phyloP scores from a whole-genome alignment of 2,797 vertebrate genomes.

The Valencia hispanica region DNA sequence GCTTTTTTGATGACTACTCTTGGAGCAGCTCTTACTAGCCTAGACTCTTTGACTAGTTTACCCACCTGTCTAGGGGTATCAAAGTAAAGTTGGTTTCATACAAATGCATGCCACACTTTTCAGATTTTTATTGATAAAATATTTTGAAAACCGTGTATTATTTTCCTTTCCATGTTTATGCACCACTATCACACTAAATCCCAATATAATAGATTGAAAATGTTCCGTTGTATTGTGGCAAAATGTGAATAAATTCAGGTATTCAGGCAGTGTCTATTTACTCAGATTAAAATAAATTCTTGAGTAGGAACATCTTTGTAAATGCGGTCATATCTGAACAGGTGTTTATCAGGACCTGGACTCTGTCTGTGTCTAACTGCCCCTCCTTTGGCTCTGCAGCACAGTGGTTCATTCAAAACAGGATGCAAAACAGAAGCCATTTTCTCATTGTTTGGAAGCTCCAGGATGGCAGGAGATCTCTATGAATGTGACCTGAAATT shows the following conservation, averaged over 20 bases:
- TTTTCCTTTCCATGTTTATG: neutral
- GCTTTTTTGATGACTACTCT: neutral
- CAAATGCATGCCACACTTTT: neutral
- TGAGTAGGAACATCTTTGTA: neutral
- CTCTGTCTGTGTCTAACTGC: neutral
- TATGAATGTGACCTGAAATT: constrained; percentile 9
- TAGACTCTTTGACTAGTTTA: neutral
- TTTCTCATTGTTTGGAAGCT: constrained; percentile 6
- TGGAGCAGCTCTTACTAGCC: neutral
- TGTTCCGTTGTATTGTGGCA: neutral
- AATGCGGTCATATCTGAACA: neutral
- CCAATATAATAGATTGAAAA: neutral
- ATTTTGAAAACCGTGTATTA: neutral
- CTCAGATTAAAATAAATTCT: neutral
- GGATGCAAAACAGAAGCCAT: neutral
- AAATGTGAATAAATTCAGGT: neutral
- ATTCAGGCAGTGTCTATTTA: neutral
- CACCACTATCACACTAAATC: neutral
- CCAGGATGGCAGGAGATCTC: neutral
- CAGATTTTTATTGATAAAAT: neutral
- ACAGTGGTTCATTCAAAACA: neutral
- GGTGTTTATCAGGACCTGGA: neutral
- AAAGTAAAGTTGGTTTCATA: neutral
- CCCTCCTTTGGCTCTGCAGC: constrained; percentile 3
- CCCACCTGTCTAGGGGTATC: neutral